Percentiles rank a stretch among this genome's conserved stretches.
Conservation (phyloP, 2,113 vertebrate species). For the Rhea americana region DNA sequence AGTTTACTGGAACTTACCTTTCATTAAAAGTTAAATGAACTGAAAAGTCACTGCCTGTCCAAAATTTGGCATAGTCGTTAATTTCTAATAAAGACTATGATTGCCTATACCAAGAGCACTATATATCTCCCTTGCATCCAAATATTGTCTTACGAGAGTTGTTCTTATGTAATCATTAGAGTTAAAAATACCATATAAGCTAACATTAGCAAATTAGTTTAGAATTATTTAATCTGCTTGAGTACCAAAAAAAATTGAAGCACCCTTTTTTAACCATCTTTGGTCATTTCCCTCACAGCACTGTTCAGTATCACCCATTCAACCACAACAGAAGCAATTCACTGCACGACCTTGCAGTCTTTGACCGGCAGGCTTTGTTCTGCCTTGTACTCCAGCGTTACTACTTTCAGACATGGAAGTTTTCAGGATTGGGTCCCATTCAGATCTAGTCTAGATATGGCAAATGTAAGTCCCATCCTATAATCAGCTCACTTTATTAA, state of each 20-base stretch:
- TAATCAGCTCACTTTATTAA: not conserved
- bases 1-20: constrained; percentile 31
- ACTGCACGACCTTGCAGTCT: not conserved
- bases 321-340: not conserved
- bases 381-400: not conserved
- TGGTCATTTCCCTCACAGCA: not conserved
- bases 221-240: not conserved
- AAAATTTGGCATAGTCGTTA: constrained; percentile 35
- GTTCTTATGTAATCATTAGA: not conserved
- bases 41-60: constrained; percentile 42
- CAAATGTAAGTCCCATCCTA: not conserved
- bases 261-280: not conserved
- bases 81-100: constrained; percentile 33
- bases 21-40: constrained; percentile 34
- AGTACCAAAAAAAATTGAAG: not conserved
- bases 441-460: not conserved
- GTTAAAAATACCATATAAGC: not conserved
- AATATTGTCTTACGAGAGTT: constrained; percentile 11
- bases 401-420: not conserved
- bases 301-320: not conserved
- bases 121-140: constrained; percentile 21
- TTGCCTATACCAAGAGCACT: not conserved
- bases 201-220: constrained; percentile 14
- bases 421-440: not conserved
- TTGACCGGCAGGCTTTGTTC: not conserved